A percentile compares a stretch with the other conserved stretches of the same genome.
Evolutionary conservation across 1,140 invertebrate species (phyloP).

Genomic region (Zophobas atratus): DNA sequence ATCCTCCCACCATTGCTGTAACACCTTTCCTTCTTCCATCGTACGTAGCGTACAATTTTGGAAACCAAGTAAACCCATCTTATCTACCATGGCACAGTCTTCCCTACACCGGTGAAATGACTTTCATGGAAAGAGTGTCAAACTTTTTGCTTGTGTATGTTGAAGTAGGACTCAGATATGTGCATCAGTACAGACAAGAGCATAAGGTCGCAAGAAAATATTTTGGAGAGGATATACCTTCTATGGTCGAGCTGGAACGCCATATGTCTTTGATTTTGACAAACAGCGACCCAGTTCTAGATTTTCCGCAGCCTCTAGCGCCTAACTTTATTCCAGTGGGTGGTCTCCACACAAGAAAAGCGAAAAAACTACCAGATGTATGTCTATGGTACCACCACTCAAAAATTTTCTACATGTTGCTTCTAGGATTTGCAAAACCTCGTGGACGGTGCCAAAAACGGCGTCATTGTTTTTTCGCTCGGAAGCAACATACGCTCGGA

Average conservation of each 20-base stretch:
- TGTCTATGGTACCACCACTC: neutral
- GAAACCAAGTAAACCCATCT: conserved; percentile 22
- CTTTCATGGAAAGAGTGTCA: conserved; percentile 6
- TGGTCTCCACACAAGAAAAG: conserved; percentile 69
- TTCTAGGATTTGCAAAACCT: conserved; percentile 58
- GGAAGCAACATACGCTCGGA: conserved; percentile 58
- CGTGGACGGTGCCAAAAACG: conserved; percentile 57
- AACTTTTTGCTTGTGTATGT: conserved; percentile 9
- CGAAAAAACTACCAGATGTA: conserved; percentile 58
- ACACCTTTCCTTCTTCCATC: conserved; percentile 34
- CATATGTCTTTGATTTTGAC: conserved; percentile 62
- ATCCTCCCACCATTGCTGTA: conserved; percentile 27
- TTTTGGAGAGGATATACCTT: conserved; percentile 50
- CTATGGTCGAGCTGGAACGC: conserved; percentile 49
- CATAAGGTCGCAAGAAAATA: conserved; percentile 18
- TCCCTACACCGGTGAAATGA: conserved; percentile 22
- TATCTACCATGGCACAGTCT: conserved; percentile 24
- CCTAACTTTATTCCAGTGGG: conserved; percentile 73
- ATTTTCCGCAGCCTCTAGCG: conserved; percentile 67
- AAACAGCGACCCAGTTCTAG: conserved; percentile 68
- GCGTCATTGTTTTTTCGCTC: conserved; percentile 57
- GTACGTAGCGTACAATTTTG: conserved; percentile 30
- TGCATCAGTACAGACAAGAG: neutral
- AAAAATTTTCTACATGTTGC: neutral
- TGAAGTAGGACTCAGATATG: neutral